Conservation (phyloP, 2,113 vertebrate species). For the Ophthalmolycus amberensis region DNA sequence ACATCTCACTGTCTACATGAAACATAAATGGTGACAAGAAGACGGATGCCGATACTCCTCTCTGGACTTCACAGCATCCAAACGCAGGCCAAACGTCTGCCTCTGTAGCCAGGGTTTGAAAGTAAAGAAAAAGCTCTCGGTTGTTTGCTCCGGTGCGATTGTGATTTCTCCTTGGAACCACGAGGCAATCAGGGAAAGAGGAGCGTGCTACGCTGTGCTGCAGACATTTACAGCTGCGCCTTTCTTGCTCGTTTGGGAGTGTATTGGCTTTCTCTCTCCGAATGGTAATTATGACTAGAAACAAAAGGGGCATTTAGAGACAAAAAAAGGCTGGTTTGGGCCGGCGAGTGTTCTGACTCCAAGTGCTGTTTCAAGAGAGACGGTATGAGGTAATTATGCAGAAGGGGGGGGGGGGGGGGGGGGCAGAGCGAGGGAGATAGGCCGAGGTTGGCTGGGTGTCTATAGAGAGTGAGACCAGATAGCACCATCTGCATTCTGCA, state of each 20-base stretch:
- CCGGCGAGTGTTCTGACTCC: slow-evolving; percentile 56
- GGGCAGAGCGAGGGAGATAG: slow-evolving; percentile 26
- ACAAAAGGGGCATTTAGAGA: slow-evolving; percentile 72
- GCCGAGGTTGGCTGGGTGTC: slow-evolving; percentile 42
- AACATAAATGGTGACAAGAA: slow-evolving; percentile 5
- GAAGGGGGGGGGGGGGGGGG: slow-evolving; percentile 3
- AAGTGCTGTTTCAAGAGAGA: slow-evolving; percentile 61
- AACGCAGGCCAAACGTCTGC: slow-evolving; percentile 3
- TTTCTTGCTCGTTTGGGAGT: slow-evolving; percentile 56
- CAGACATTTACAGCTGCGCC: slow-evolving; percentile 56
- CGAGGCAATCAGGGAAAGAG: slow-evolving; percentile 38
- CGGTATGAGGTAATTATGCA: slow-evolving; percentile 67
- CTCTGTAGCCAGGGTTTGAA: not conserved
- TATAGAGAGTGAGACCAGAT: slow-evolving; percentile 52
- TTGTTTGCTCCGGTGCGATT: slow-evolving; percentile 21
- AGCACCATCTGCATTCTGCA: slow-evolving; percentile 73
- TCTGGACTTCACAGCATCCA: slow-evolving; percentile 11
- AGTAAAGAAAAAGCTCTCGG: not conserved
- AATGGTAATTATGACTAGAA: slow-evolving; percentile 72
- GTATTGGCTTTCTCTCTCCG: slow-evolving; percentile 61
- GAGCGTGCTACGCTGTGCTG: slow-evolving; percentile 18
- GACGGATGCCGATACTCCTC: slow-evolving; percentile 19
- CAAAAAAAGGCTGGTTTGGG: slow-evolving; percentile 55
- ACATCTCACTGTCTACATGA: slow-evolving; percentile 13
- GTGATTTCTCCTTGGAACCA: slow-evolving; percentile 54